phyloP scores from a whole-genome alignment of 2,113 vertebrate species.

The Xiphophorus couchianus region DNA sequence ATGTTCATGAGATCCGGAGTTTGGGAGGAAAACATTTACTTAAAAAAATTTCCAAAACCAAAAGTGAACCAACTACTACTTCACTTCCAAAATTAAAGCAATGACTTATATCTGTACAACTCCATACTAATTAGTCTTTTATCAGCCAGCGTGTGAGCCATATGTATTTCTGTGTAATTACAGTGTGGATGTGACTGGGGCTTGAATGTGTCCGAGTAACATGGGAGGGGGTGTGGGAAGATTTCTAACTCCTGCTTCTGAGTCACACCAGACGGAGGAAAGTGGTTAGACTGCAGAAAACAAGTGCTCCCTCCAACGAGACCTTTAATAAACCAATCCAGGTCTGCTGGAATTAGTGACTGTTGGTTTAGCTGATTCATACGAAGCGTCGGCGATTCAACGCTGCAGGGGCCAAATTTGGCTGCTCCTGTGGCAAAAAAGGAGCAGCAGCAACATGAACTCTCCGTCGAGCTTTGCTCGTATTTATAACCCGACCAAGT shows the following conservation, averaged over 20 bases:
- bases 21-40: constrained; percentile 1
- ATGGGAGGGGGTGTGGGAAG: constrained; percentile 41
- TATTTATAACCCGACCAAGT: constrained; percentile 69
- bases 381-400: constrained; percentile 48
- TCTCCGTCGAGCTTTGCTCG: constrained; percentile 48
- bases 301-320: constrained; percentile 48
- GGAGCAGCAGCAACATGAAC: constrained; percentile 54
- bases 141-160: constrained; percentile 47
- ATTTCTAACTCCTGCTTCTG: constrained; percentile 44
- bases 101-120: constrained; percentile 20
- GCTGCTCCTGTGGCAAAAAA: constrained; percentile 40
- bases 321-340: constrained; percentile 69
- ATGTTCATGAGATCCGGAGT: not conserved
- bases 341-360: constrained; percentile 63
- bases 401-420: constrained; percentile 69
- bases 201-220: constrained; percentile 34
- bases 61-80: not conserved
- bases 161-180: constrained; percentile 62
- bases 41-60: not conserved
- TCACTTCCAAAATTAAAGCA: not conserved
- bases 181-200: constrained; percentile 40
- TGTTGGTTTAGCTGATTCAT: constrained; percentile 78
- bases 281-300: constrained; percentile 51
- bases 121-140: constrained; percentile 50
- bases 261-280: constrained; percentile 61